Conservation (phyloP, 2,888 invertebrate species). For the Campoplex capitator region DNA sequence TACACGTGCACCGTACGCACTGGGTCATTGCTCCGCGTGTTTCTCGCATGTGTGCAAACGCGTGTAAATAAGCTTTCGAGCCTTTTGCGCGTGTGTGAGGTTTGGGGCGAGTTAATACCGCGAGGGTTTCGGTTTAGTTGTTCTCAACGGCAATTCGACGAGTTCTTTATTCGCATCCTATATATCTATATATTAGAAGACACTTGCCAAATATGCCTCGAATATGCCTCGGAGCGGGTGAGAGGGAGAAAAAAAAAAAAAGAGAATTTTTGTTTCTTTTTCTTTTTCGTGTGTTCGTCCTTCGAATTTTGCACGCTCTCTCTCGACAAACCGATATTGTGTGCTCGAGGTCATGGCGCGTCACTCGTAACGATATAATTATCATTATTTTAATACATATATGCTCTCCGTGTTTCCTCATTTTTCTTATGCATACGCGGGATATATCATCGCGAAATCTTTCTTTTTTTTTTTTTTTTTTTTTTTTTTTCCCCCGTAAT, state of each 20-base stretch:
- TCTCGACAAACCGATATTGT: constrained; percentile 61
- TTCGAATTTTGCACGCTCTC: constrained; percentile 63
- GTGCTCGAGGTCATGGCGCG: constrained; percentile 62
- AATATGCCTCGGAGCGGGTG: constrained; percentile 46
- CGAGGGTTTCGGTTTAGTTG: background rate
- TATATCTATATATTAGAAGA: constrained; percentile 26
- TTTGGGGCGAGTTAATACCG: background rate
- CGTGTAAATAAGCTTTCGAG: background rate
- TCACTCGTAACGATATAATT: constrained; percentile 56
- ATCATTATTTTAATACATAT: constrained; percentile 45
- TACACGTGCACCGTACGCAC: constrained; percentile 82
- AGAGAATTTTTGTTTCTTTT: background rate
- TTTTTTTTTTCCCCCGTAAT: background rate
- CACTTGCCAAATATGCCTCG: constrained; percentile 60
- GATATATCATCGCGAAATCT: background rate
- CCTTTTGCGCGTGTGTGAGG: background rate
- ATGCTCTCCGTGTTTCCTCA: background rate
- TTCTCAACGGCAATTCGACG: constrained; percentile 31
- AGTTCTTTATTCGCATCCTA: constrained; percentile 2
- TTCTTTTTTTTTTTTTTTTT: background rate
- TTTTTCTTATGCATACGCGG: background rate
- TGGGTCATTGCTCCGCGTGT: constrained; percentile 82
- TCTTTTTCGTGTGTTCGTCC: constrained; percentile 43
- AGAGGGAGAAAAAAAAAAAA: constrained; percentile 38
- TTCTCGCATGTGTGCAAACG: constrained; percentile 26